Conservation (phyloP, 2,888 invertebrate species). For the Hemistola chrysoprasaria region DNA sequence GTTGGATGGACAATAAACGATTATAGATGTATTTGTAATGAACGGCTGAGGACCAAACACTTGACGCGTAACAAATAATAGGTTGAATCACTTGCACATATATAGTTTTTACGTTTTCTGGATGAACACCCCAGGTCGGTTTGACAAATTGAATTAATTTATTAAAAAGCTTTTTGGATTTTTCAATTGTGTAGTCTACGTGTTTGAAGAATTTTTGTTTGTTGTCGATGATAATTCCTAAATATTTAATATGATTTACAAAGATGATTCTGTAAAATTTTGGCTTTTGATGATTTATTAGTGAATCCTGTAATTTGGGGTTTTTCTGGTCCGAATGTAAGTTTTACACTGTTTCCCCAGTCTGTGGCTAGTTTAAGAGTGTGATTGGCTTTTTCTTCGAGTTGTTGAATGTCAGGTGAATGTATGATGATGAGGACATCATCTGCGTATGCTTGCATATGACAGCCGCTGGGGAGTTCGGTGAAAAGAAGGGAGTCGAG, state of each 20-base stretch:
- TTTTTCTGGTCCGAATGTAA: constrained; percentile 1
- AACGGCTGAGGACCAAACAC: constrained; percentile 15
- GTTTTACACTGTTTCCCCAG: constrained; percentile 1
- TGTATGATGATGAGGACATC: constrained; percentile 22
- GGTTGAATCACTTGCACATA: constrained; percentile 24
- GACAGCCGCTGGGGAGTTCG: neutral
- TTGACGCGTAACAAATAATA: constrained; percentile 21
- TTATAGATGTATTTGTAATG: constrained; percentile 1
- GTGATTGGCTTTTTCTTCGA: neutral
- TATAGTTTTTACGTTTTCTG: constrained; percentile 12
- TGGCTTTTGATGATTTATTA: neutral
- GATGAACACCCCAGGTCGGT: constrained; percentile 16
- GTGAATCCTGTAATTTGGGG: constrained; percentile 1
- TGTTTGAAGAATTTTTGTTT: constrained; percentile 9
- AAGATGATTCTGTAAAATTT: neutral
- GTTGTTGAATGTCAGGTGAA: neutral
- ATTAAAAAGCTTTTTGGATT: constrained; percentile 10
- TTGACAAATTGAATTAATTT: constrained; percentile 4
- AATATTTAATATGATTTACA: neutral
- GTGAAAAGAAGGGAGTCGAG: constrained; percentile 26
- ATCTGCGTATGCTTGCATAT: constrained; percentile 24
- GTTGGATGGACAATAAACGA: constrained; percentile 9
- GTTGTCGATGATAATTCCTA: constrained; percentile 1
- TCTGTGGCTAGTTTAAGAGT: neutral
- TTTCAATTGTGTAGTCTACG: neutral